Evolutionary conservation across 30 jellyfish, hydroid and myxozoan species (phyloP), one percentile per base, ranked within the genome.

Genomic region (Hydractinia echinata): DNA sequence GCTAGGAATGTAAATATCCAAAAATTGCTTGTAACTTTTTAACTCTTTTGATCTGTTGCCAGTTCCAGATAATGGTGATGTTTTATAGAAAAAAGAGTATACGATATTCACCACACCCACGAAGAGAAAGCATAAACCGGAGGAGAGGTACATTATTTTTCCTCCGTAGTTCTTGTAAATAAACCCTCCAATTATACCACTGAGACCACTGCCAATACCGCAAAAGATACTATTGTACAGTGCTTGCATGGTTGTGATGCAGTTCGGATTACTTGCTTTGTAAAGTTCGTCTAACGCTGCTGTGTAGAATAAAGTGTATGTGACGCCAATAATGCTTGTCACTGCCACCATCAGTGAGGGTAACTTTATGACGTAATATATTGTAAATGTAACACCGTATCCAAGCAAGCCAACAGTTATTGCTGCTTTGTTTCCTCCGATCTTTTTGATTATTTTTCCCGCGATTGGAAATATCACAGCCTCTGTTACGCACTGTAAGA

Each of bases 401-500:
- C 79, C 81, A 55, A 77, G 60, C 44, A 77, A 51, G 48, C 81
- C 85, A 14, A 61, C 5, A 50, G 76, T 77, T 14, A 54, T 54
- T 18, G 85, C 54, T 7, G 15, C 85, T 77, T 77, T 60, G 55
- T 77, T 77, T 8, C 85, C 85, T 9, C 85, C 85, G 53, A 77
- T 51, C 4, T 54, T 60, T 8, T 77, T 52, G 61, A 53, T 61
- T 49, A 77, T 15, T 15, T 60, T 54, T 6, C 58, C 51, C 0
- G 79, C 85, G 16, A 77, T 54, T 30, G 85, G 85, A 58, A 77
- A 77, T n/a, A 77, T 16, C 14, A 77, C 53, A 51, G 55, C 79
- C 60, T 77, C 85, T 50, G 39, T 77, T 6, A 53, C 53, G 39
- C 85, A 77, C 58, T 77, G 85, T 11, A 60, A 53, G 1, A 77